Percentiles rank a stretch among this genome's conserved stretches.
phyloP scores from a whole-genome alignment of 1,140 invertebrate genomes.

The Helicoverpa armigera region DNA sequence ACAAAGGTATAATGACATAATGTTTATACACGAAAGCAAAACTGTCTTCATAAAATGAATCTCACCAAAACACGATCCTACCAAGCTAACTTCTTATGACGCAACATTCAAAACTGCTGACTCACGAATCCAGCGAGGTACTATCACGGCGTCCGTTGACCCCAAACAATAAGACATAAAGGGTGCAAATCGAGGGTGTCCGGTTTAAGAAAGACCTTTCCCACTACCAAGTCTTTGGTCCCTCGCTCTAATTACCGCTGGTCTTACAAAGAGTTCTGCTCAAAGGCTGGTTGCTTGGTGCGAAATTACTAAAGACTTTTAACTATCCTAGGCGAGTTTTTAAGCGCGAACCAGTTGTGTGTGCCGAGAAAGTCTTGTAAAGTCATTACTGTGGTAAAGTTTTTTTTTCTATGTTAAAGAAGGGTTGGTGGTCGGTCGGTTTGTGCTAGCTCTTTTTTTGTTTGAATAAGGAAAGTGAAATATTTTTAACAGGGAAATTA shows the following conservation, averaged over 20 bases:
- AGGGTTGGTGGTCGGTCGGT: neutral
- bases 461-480: neutral
- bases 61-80: neutral
- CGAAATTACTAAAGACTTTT: constrained; percentile 55
- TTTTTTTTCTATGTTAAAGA: constrained; percentile 2
- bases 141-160: neutral
- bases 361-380: constrained; percentile 28
- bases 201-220: constrained; percentile 56
- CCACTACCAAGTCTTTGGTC: constrained; percentile 52
- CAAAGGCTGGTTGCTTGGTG: constrained; percentile 64
- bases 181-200: constrained; percentile 57
- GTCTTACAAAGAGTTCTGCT: constrained; percentile 63
- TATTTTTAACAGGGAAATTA: too few species aligned
- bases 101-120: constrained; percentile 29
- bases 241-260: constrained; percentile 62
- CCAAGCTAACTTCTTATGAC: too few species aligned
- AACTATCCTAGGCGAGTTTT: constrained; percentile 47
- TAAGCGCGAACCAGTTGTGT: constrained; percentile 29
- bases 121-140: neutral
- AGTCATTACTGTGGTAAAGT: constrained; percentile 27
- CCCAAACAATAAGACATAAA: constrained; percentile 34
- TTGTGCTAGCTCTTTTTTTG: neutral
- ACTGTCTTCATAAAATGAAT: neutral
- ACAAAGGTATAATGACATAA: too few species aligned
- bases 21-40: neutral